These are phyloP conservation scores for Cryptocephalus moraei DNA, from an alignment of 2,888 invertebrate species.

Conservation along the genomic window DNA sequence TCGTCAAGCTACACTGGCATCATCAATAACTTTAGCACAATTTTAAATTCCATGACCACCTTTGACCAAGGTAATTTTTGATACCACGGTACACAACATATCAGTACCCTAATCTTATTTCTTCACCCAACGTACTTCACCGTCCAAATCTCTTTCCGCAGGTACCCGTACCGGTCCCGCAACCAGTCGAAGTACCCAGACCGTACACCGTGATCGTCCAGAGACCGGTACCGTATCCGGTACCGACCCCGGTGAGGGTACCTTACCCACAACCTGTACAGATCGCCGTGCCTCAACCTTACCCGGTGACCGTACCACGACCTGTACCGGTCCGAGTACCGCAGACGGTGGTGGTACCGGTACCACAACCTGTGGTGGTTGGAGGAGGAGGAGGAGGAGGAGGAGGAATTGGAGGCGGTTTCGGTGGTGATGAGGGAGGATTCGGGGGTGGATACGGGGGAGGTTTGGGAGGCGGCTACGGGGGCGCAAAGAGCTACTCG, in stretches of 20 bases:
- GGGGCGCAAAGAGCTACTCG: constrained; percentile 5
- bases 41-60: no score
- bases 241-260: constrained; percentile 41
- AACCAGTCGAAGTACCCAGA: constrained; percentile 20
- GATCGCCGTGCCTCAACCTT: constrained; percentile 44
- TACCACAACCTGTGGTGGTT: constrained; percentile 17
- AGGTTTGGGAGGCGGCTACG: constrained; percentile 9
- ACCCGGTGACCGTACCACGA: constrained; percentile 45
- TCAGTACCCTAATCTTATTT: no score
- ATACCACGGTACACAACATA: no score
- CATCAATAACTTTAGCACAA: no score
- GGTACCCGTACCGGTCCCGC: constrained; percentile 25
- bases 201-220: constrained; percentile 23
- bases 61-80: no score
- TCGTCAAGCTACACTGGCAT: no score
- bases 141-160: constrained; percentile 3
- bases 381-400: constrained; percentile 18
- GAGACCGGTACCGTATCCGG: constrained; percentile 26
- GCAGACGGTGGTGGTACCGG: constrained; percentile 24
- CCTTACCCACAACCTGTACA: constrained; percentile 37
- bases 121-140: no score
- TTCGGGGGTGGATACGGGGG: constrained; percentile 9
- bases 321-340: constrained; percentile 38
- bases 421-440: constrained; percentile 6
- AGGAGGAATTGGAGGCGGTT: constrained; percentile 12